A percentile compares a stretch with the other conserved stretches of the same genome.
These are phyloP conservation scores for Sturnus vulgaris DNA, from an alignment of 2,113 vertebrate species.

Conservation along the genomic window DNA sequence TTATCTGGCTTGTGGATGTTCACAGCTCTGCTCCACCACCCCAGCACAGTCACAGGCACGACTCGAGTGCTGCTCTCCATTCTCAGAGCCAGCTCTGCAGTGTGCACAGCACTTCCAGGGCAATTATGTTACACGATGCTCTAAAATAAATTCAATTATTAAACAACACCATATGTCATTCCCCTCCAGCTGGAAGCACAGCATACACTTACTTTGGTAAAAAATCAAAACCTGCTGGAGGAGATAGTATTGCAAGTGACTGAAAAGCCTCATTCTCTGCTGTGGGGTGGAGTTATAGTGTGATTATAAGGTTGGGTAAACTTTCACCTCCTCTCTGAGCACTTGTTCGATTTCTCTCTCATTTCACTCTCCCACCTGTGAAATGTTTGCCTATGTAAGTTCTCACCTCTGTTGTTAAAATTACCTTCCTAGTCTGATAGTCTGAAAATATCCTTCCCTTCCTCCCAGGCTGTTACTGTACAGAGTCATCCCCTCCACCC, in stretches of 20 bases:
- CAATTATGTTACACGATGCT: conserved; percentile 7
- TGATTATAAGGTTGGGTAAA: not conserved
- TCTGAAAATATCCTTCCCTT: not conserved
- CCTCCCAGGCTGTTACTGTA: not conserved
- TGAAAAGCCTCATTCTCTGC: not conserved
- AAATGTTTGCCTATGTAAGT: not conserved
- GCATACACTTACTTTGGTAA: not conserved
- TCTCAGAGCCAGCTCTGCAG: not conserved
- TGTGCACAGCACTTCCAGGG: not conserved
- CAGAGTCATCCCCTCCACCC: not conserved
- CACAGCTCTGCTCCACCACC: not conserved
- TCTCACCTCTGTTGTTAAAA: not conserved
- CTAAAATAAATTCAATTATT: conserved; percentile 53
- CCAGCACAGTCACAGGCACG: not conserved
- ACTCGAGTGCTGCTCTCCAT: not conserved
- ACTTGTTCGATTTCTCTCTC: not conserved
- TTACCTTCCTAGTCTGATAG: not conserved
- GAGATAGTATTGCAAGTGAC: not conserved
- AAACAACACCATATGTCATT: conserved; percentile 36
- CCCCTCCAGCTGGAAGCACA: conserved; percentile 30
- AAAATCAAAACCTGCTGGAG: not conserved
- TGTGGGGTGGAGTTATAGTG: not conserved
- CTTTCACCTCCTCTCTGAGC: not conserved
- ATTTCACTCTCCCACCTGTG: not conserved
- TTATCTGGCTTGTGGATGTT: not conserved